phyloP scores from a whole-genome alignment of 2,113 vertebrate species.

The Ophiodon elongatus region DNA sequence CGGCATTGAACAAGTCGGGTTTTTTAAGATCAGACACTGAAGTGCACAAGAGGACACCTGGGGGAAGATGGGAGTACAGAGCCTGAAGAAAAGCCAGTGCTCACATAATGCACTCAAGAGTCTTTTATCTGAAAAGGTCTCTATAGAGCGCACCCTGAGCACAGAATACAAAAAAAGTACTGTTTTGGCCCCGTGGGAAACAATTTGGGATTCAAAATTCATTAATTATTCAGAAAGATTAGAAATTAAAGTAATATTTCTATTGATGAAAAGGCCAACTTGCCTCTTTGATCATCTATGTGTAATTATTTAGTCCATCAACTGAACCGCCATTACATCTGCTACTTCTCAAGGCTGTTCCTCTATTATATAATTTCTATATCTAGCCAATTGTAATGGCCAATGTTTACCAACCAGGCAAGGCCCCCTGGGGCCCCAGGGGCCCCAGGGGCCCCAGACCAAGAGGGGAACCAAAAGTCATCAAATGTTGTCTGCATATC shows the following conservation, averaged over 20 bases:
- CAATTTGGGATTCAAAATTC: not conserved
- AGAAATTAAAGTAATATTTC: not conserved
- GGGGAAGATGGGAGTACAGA: not conserved
- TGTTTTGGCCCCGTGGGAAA: not conserved
- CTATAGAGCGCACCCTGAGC: not conserved
- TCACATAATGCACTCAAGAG: not conserved
- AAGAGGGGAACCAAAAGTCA: not conserved
- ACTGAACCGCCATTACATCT: not conserved
- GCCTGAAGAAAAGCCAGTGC: not conserved
- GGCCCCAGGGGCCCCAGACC: not conserved
- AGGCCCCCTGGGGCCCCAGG: too few species aligned
- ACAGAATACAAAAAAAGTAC: not conserved
- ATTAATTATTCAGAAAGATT: not conserved
- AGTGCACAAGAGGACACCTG: not conserved
- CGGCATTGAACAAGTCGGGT: not conserved
- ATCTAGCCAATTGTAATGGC: not conserved
- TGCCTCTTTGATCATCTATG: not conserved
- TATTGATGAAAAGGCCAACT: not conserved
- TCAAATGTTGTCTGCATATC: not conserved
- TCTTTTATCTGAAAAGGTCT: slow-evolving; percentile 17
- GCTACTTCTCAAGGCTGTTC: not conserved
- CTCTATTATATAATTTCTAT: not conserved
- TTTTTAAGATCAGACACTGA: slow-evolving; percentile 18
- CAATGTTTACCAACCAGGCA: not conserved
- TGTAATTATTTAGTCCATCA: not conserved